Evolutionary conservation across 1,140 invertebrate species (phyloP), one percentile per base, ranked within the genome.

Genomic region (Leptonema lineaticorne): DNA sequence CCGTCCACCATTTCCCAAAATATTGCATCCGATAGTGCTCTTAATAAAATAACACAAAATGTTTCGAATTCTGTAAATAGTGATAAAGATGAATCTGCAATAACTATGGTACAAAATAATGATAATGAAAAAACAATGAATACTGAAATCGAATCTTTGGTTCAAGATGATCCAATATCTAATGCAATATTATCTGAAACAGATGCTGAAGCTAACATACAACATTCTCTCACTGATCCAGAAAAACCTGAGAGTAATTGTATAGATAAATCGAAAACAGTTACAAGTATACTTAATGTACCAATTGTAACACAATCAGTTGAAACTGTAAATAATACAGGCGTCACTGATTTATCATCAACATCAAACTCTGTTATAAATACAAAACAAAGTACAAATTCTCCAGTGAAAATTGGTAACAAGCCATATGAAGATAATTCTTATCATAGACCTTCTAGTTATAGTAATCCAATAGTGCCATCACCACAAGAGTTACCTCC

Each of bases 341-440:
- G n/a, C 14, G 66, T 48, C 4, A 67, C 41, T 22, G 63, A 71
- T 56, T 29, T 68, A 26, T 66, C 66, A n/a, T 33, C 65, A 16
- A 16, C 26, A 0, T 22, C 63, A 4, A 30, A n/a, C 24, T 29
- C 37, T 8, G 27, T 7, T 18, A 5, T 16, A 3, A 14, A 45
- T 45, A 22, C n/a, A 8, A 45, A 62, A 45, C 8, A 5, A 1
- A 14, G 4, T 14, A 41, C 1, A 45, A 62, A 45, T 30, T 22
- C 20, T 5, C 30, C 29, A 9, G 22, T 27, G 1, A 26, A 11
- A 62, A 26, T 58, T 22, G 16, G 46, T 33, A 18, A 26, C 22
- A 71, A 56, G 18, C n/a, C 33, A 6, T 27, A 30, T 16, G 63
- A 64, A 27, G 59, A 68, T 4, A 60, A 57, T 37, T 29, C 60